Evolutionary conservation across 2,113 vertebrate genomes (phyloP).

Genomic region (Arvicanthis niloticus): DNA sequence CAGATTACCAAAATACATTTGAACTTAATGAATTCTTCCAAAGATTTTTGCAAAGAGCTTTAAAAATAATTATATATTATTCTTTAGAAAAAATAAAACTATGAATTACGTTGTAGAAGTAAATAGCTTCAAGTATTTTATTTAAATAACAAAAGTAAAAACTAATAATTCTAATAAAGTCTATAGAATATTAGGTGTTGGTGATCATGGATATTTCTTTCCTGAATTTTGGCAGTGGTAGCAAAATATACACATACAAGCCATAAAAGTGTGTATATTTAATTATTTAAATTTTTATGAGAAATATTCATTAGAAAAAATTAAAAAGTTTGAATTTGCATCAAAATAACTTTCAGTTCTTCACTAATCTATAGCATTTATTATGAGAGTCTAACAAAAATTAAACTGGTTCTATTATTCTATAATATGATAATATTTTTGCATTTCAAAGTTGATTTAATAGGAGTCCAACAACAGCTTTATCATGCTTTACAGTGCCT

Average conservation of each 20-base stretch:
- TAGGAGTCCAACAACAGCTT: background rate
- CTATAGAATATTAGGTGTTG: background rate
- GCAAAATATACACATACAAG: background rate
- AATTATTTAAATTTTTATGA: background rate
- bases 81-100: slow-evolving; percentile 49
- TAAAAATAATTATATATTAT: background rate
- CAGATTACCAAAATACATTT: slow-evolving; percentile 14
- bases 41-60: background rate
- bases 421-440: background rate
- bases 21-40: background rate
- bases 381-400: background rate
- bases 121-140: slow-evolving; percentile 22
- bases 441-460: background rate
- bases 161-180: background rate
- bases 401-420: background rate
- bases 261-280: background rate
- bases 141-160: slow-evolving; percentile 24
- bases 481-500: background rate
- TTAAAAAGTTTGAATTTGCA: background rate
- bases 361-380: background rate
- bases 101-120: slow-evolving; percentile 22
- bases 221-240: background rate
- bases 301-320: background rate
- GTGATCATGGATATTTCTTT: background rate
- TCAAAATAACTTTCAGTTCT: slow-evolving; percentile 3